Evolutionary conservation across 1,140 invertebrate species (phyloP), one percentile per base, ranked within the genome.

Genomic region (Aethina tumida): DNA sequence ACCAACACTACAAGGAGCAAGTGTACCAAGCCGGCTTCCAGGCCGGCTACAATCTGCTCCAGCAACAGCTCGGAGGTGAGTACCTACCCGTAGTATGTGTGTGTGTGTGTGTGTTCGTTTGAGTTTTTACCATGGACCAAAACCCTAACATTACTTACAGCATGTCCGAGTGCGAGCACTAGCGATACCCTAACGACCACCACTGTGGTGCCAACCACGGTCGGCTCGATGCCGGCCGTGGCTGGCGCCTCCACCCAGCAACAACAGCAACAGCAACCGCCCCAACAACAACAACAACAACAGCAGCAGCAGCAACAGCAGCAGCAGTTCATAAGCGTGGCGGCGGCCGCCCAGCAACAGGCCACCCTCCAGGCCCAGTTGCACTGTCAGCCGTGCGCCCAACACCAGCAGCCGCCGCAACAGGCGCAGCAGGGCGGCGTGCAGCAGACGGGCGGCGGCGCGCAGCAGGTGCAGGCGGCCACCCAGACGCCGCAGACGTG

Each of bases 391-490:
- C n/a, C n/a, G n/a, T n/a, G n/a, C n/a, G n/a, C n/a, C n/a, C n/a
- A n/a, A n/a, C n/a, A n/a, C n/a, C 51, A 52, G 20, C 48, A 52
- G 15, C 53, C 51, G 9, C 55, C 52, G 35, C 53, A 52, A 26
- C 43, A 45, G 35, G 59, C n/a, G n/a, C n/a, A n/a, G n/a, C n/a
- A n/a, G n/a, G n/a, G n/a, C n/a, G n/a, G n/a, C n/a, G n/a, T n/a
- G n/a, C n/a, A n/a, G n/a, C n/a, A n/a, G n/a, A n/a, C 46, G 50
- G 12, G 48, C 49, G 9, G 50, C n/a, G n/a, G 34, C 5, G 54
- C 56, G 4, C 63, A 66, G 41, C 72, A 73, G 47, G 69, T 75
- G 2, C 66, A 76, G 58, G 74, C 76, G 8, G 70, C 69, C 2
- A 77, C 74, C 0, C 71, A 73, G 39, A 74, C 72, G 1, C 43